Percentiles rank a stretch among this genome's conserved stretches.
These are phyloP conservation scores for Halichoerus grypus DNA, from an alignment of 2,113 vertebrate species.

Conservation along the genomic window DNA sequence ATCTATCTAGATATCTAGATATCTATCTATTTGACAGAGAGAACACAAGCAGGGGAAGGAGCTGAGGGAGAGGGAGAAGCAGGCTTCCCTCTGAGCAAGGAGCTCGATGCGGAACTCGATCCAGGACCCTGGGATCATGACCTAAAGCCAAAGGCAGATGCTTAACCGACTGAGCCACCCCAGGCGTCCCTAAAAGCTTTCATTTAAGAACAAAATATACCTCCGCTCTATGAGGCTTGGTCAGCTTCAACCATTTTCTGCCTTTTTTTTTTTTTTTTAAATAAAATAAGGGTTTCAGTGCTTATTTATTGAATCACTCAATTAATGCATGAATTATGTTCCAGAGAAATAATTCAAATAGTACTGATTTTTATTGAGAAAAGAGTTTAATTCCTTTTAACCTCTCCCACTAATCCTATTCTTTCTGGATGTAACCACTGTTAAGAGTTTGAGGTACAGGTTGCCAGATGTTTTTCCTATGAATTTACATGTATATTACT, in stretches of 20 bases:
- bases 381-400: conserved; percentile 16
- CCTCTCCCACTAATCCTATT: background rate
- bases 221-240: background rate
- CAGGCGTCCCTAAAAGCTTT: background rate
- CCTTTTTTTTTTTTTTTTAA: background rate
- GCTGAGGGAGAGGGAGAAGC: too few species aligned
- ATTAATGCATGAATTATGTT: background rate
- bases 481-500: background rate
- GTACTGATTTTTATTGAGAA: background rate
- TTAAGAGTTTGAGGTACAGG: background rate
- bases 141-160: too few species aligned
- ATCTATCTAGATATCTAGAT: too few species aligned
- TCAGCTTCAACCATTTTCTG: background rate
- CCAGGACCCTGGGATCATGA: too few species aligned
- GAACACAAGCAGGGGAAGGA: too few species aligned
- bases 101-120: too few species aligned
- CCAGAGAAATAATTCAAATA: background rate
- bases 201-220: background rate
- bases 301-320: background rate
- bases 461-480: background rate
- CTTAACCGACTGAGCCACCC: too few species aligned
- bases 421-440: background rate
- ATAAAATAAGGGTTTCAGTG: background rate
- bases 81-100: too few species aligned
- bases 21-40: too few species aligned